Base-by-base conservation (phyloP, 2,797 vertebrate species). In the Siniperca obscura region DNA sequence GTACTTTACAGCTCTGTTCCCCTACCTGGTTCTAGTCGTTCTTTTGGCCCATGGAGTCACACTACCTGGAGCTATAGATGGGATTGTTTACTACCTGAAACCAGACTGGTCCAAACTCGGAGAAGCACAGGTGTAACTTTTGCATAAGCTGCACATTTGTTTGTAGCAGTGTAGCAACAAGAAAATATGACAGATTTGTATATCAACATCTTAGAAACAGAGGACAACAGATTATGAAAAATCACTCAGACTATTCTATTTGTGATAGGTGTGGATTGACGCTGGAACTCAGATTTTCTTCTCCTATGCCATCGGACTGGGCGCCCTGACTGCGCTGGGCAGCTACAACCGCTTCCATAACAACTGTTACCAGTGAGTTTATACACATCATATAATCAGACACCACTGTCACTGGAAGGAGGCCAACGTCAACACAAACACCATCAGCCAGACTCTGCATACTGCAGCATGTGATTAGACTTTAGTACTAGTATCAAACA, bases 291-390 rank as follows among this genome's bases (percentile, higher is more conserved):
- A 97, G 93, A 96, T 97, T 83, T 97, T 97, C 91, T 97, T 96
- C 92, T 96, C 96, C 46, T 97, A 97, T 69, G 96, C 96, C 92
- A 96, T 97, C 7, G 96, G 96, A 83, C 93, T 97, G 74, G 96
- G 96, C 13, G 96, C 96, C 13, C 92, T 97, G 75, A 96, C 96
- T 17, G 96, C 96, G 2, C 91, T 97, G 66, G 96, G 96, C 87
- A 97, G 96, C 92, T 97, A 96, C 93, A 97, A 97, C 91, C 95
- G 95, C 88, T 97, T 97, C 92, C 94, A 97, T 91, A 97, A 97
- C 95, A 96, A 97, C 95, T 97, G 96, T 83, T 97, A 97, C 93
- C 95, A 96, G 96, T 97, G 86, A 96, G 95, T 94, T 73, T 65
- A 60, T 62, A 83, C 73, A 81, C 84, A 78, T 69, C 82, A 85